Base-by-base conservation (phyloP, 1,140 invertebrate species). In the Bursaphelenchus mucronatus region DNA sequence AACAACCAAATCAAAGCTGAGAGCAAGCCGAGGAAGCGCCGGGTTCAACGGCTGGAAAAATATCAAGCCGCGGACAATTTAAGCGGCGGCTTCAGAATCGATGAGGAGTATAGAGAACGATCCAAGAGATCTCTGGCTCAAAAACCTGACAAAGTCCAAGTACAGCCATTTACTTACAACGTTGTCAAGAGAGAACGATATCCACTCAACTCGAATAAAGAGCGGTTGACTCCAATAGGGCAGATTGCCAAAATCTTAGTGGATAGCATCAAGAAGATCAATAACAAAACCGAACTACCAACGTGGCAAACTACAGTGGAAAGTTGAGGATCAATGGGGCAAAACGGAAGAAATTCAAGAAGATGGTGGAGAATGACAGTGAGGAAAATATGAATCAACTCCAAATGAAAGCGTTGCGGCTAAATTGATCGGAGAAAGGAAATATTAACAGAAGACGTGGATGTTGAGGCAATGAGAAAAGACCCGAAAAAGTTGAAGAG, bases 281-380 rank as follows among this genome's bases (percentile, higher is more conserved):
- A 59, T 5, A 59, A 59, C 41, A 59, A 59, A 44, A 59, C 57
- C 10, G 40, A 50, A 17, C 15, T 39, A 3, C 57, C 43, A 39
- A 30, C 76, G 21, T 76, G 75, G 75, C 67, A 69, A 63, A 47
- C 61, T 13, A 71, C 66, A 13, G 41, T 76, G 13, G 39, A 71
- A 43, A 47, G 45, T 41, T 71, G 10, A 45, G 47, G 49, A 56
- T 6, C 7, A 55, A 8, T n/a, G 57, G 11, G 8, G 11, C 59
- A 17, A 63, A 47, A 13, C 21, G 67, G 40, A 75, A 71, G 40
- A 39, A 69, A 19, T 39, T 69, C 9, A 55, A 64, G 43, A 71
- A 69, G 51, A 15, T 45, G 10, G 21, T 71, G 21, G 70, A 76
- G 49, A 56, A 76, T 5, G 62, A 55, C 7, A 70, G 58, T 21